A percentile compares a stretch with the other conserved stretches of the same genome.
phyloP scores from a whole-genome alignment of 2,113 vertebrate genomes.

The Cryptoleucopteryx plumbea region DNA sequence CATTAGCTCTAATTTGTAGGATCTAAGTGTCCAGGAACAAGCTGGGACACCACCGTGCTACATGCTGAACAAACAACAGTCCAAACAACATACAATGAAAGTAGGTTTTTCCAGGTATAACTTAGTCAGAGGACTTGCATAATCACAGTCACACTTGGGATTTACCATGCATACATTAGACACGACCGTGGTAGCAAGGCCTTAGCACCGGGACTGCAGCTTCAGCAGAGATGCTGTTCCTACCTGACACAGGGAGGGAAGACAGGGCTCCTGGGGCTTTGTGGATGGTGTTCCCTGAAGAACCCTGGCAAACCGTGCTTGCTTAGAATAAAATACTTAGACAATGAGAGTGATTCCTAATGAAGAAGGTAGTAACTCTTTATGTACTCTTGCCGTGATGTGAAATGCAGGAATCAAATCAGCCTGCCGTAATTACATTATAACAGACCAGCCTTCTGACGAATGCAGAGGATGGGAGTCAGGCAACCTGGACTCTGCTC shows the following conservation, averaged over 20 bases:
- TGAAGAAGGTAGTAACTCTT: not conserved
- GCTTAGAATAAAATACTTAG: not conserved
- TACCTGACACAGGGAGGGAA: not conserved
- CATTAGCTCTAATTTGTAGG: not conserved
- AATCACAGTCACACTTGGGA: not conserved
- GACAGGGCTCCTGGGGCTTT: not conserved
- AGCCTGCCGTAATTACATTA: fast-evolving
- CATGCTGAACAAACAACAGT: not conserved
- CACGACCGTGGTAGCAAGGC: not conserved
- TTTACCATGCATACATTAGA: not conserved
- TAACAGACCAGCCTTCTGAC: not conserved
- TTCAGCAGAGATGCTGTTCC: not conserved
- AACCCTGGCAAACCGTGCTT: not conserved
- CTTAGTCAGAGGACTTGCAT: not conserved
- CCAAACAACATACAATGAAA: not conserved
- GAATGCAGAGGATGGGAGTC: not conserved
- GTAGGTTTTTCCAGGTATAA: not conserved
- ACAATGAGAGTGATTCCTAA: not conserved
- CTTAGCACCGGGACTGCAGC: not conserved
- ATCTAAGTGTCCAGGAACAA: not conserved
- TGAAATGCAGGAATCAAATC: not conserved
- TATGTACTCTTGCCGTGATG: not conserved
- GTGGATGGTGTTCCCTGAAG: too few relatives aligned
- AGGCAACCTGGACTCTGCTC: not conserved
- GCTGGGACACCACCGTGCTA: not conserved